Evolutionary conservation across 2,113 vertebrate species (phyloP).

Genomic region (Lota lota): DNA sequence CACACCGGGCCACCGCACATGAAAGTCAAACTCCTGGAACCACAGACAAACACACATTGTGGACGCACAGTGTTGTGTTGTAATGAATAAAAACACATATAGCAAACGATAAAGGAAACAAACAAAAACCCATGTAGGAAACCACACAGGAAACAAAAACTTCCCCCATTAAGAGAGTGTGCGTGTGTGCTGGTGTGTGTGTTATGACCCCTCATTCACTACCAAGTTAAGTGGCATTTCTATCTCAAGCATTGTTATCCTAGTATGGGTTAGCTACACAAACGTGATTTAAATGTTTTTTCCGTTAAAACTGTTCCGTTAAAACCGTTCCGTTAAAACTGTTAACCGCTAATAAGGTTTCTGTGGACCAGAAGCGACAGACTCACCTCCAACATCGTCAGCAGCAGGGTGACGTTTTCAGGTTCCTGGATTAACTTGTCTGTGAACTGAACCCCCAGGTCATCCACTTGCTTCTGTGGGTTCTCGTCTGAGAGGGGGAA

Average conservation of each 20-base stretch:
- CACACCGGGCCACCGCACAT: slow-evolving; percentile 95
- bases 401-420: slow-evolving; percentile 88
- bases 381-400: slow-evolving; percentile 87
- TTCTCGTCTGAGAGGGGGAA: slow-evolving; percentile 81
- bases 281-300: too few species aligned
- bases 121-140: too few species aligned
- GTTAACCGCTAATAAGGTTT: neutral
- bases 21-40: slow-evolving; percentile 95
- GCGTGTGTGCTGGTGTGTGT: too few species aligned
- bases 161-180: too few species aligned
- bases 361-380: slow-evolving; percentile 1
- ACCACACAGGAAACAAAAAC: too few species aligned
- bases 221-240: too few species aligned
- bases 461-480: slow-evolving; percentile 83
- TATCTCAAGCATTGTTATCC: too few species aligned
- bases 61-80: neutral
- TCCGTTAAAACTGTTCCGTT: too few species aligned
- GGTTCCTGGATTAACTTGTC: slow-evolving; percentile 90
- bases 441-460: slow-evolving; percentile 89
- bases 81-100: neutral
- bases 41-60: neutral
- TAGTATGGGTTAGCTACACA: too few species aligned
- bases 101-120: too few species aligned
- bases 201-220: too few species aligned
- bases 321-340: too few species aligned